Conservation (phyloP, 1,140 invertebrate genomes). For the Calosoma granatense region DNA sequence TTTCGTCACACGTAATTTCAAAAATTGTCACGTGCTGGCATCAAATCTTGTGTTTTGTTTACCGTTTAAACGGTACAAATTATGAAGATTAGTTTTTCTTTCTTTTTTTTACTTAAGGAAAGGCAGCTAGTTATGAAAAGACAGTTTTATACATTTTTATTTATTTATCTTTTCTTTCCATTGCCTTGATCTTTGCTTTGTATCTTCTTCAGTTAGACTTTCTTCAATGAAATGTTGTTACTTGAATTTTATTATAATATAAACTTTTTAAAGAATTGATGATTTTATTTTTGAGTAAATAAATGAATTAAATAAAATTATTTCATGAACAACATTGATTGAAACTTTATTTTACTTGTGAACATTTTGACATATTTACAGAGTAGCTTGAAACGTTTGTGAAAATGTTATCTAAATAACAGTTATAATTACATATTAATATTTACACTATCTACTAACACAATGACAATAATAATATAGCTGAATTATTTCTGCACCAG, state of each 20-base stretch:
- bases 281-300: too few species aligned
- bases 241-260: background rate
- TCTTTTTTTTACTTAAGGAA: background rate
- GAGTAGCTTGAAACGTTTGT: too few species aligned
- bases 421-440: too few species aligned
- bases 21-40: background rate
- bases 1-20: background rate
- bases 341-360: too few species aligned
- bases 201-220: background rate
- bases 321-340: background rate
- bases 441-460: too few species aligned
- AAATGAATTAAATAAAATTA: background rate
- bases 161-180: background rate
- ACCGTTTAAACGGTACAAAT: background rate
- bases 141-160: background rate
- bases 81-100: background rate
- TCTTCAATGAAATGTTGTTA: background rate
- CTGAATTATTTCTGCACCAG: too few species aligned
- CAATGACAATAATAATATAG: too few species aligned
- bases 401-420: too few species aligned
- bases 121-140: background rate
- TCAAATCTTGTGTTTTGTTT: conserved; percentile 2
- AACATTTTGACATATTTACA: too few species aligned
- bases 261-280: background rate
- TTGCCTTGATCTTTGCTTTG: too few species aligned